Conservation (phyloP, 2,888 invertebrate genomes). For the Prosopocoilus inquinatus region DNA sequence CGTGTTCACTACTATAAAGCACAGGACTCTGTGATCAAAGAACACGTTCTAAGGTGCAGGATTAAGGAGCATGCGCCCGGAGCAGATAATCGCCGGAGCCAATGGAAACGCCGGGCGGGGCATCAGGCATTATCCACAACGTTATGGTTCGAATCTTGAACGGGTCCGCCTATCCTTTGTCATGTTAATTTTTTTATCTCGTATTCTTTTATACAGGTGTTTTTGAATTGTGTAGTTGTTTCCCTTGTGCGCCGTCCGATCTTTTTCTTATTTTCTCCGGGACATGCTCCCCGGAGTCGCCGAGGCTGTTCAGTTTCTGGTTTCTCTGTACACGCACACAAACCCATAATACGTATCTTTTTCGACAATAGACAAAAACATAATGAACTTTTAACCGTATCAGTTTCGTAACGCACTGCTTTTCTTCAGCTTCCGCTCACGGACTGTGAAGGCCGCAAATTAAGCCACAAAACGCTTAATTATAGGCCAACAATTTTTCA, state of each 20-base stretch:
- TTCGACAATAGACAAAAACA: not conserved
- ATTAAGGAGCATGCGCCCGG: conserved; percentile 39
- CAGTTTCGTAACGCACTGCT: not conserved
- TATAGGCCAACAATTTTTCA: not conserved
- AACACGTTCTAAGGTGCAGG: conserved; percentile 25
- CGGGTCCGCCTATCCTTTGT: conserved; percentile 48
- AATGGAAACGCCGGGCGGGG: conserved; percentile 43
- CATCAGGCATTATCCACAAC: conserved; percentile 43
- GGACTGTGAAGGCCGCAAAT: not conserved
- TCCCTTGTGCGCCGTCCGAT: conserved; percentile 17
- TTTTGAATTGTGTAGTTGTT: conserved; percentile 43
- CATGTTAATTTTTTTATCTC: conserved; percentile 52
- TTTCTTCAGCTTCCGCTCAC: not conserved
- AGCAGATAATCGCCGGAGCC: conserved; percentile 33
- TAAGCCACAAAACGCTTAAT: conserved; percentile 1
- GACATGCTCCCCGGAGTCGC: not conserved
- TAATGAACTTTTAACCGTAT: conserved; percentile 18
- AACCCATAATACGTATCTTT: not conserved
- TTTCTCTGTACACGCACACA: not conserved
- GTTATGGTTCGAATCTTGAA: conserved; percentile 46
- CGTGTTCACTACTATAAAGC: conserved; percentile 46
- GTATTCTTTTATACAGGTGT: conserved; percentile 52
- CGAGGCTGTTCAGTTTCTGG: not conserved
- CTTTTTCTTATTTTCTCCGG: not conserved
- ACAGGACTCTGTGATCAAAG: conserved; percentile 43